phyloP scores from a whole-genome alignment of 2,888 invertebrate genomes.

The Pseudolycoriella hygida region DNA sequence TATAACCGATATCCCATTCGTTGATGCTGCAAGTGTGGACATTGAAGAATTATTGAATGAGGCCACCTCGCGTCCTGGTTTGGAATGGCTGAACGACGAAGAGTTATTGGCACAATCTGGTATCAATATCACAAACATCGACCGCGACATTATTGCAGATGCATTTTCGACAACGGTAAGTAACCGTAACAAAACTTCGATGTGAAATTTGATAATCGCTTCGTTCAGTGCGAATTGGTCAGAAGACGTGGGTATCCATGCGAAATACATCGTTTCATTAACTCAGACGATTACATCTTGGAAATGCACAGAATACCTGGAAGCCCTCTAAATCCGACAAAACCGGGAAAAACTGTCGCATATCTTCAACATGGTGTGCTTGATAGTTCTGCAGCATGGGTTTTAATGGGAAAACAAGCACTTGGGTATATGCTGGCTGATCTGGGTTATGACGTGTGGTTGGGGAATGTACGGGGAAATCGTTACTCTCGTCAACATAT shows the following conservation, averaged over 20 bases:
- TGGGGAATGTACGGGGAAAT: constrained; percentile 48
- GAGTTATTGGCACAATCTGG: no score
- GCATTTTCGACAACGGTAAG: neutral
- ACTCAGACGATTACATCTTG: constrained; percentile 63
- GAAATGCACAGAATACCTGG: constrained; percentile 52
- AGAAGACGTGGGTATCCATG: constrained; percentile 43
- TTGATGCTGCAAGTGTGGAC: no score
- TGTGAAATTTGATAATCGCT: no score
- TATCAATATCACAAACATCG: neutral
- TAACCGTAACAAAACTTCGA: no score
- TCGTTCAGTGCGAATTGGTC: constrained; percentile 31
- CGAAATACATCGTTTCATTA: constrained; percentile 45
- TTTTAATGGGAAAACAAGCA: constrained; percentile 42
- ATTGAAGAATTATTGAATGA: no score
- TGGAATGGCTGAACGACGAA: no score
- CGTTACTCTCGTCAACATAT: constrained; percentile 37
- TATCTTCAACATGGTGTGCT: constrained; percentile 55
- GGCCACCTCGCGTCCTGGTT: no score
- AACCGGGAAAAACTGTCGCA: constrained; percentile 35
- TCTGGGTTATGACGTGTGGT: constrained; percentile 37
- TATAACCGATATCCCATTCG: no score
- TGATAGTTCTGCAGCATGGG: constrained; percentile 54
- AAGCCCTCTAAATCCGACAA: constrained; percentile 25
- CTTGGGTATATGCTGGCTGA: constrained; percentile 30
- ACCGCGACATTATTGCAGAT: neutral